Evolutionary conservation across 2,113 vertebrate genomes (phyloP), one percentile per base, ranked within the genome.

Genomic region (Lophura nycthemera): DNA sequence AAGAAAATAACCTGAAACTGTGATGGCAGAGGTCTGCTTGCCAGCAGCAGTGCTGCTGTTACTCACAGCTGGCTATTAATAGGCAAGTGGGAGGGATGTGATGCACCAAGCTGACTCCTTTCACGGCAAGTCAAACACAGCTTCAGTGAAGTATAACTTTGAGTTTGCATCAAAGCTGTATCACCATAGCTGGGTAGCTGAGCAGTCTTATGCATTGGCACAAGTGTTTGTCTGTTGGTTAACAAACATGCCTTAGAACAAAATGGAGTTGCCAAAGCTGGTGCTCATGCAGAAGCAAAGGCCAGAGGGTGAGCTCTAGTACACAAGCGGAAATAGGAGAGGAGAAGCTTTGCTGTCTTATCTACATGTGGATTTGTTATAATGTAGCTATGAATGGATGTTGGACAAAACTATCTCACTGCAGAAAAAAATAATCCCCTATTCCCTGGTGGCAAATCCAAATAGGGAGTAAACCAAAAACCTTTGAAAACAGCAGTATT

Each of bases 21-120:
- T 32, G 27, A 86, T 79, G 81, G 60, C 34, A 93, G 83, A 70
- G 43, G 57, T 90, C 36, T 78, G 63, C 69, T 78, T 85, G 77
- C 60, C 7, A 64, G 63, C 36, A 84, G 36, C 63, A 79, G 52
- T 50, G 45, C 36, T 70, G 18, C 48, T 82, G 61, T 63, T 63
- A 38, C 9, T 25, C 34, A 61, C 38, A 64, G 36, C 76, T 32
- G 45, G 72, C 64, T 94, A 82, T 69, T 71, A 66, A 27, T 42
- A 60, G 84, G 72, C 64, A 79, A 85, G 85, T 71, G 79, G 81
- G 54, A 85, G 76, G 78, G 77, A 50, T 70, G 64, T 36, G 67
- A 76, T 86, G 67, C 61, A 74, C 30, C 30, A 52, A 70, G 45
- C 47, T 32, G 43, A 43, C 86, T 82, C 85, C 83, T 24, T 75